Conservation (phyloP, 2,113 vertebrate genomes). For the Cnemophilus loriae region DNA sequence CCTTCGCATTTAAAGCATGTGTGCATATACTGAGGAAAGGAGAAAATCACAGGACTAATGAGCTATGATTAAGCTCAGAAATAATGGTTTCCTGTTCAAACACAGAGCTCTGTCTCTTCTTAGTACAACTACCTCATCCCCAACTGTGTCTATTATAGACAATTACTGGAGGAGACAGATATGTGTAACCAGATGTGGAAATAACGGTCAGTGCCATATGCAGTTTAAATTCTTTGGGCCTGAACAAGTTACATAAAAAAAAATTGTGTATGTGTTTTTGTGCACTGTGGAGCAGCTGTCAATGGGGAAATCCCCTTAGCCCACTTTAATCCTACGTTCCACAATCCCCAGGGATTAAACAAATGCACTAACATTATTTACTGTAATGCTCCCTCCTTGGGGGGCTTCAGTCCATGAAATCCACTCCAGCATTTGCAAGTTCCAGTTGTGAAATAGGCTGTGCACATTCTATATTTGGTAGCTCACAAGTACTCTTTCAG, state of each 20-base stretch:
- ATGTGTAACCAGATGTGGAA: constrained; percentile 52
- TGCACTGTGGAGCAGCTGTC: constrained; percentile 49
- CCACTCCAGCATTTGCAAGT: constrained; percentile 42
- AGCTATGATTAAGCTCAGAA: constrained; percentile 47
- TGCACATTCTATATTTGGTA: constrained; percentile 31
- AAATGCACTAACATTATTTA: constrained; percentile 49
- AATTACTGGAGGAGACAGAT: constrained; percentile 42
- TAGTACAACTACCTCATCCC: constrained; percentile 38
- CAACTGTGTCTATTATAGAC: constrained; percentile 49
- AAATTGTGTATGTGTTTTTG: not conserved
- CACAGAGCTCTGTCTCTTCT: constrained; percentile 36
- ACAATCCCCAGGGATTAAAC: constrained; percentile 45
- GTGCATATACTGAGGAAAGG: not conserved
- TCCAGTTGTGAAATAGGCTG: constrained; percentile 32
- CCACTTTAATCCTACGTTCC: constrained; percentile 39
- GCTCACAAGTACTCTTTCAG: constrained; percentile 5
- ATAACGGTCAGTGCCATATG: not conserved
- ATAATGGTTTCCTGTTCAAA: constrained; percentile 49
- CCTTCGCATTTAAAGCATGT: not conserved
- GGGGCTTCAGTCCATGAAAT: constrained; percentile 43
- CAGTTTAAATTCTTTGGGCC: constrained; percentile 43
- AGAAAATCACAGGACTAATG: constrained; percentile 22
- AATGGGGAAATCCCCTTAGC: constrained; percentile 58
- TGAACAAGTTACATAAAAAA: constrained; percentile 25
- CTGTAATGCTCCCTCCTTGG: constrained; percentile 2